Evolutionary conservation across 2,797 vertebrate genomes (phyloP), one percentile per base, ranked within the genome.

Genomic region (Anabas testudineus): DNA sequence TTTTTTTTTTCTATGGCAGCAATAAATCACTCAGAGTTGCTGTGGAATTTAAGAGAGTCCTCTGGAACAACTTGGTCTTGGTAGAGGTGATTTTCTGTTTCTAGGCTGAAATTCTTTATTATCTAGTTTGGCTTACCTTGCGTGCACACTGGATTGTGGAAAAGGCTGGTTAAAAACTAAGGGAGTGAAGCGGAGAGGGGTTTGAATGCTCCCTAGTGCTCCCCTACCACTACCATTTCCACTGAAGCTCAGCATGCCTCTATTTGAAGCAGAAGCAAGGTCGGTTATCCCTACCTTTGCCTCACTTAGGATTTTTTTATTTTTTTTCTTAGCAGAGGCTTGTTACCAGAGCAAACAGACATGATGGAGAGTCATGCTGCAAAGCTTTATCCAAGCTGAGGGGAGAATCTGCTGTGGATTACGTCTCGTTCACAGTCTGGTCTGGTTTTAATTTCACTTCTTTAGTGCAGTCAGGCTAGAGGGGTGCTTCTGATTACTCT

Each of bases 401-500:
- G 91, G 90, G 89, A 92, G 95, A 95, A 96, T 95, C 96, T 98
- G 97, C 94, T 95, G 90, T 92, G 94, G 95, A 97, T 99, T 98
- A 98, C 87, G 88, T 86, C 90, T 93, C 93, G 93, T 95, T 95
- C 94, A 93, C 93, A 92, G 93, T 93, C 92, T 93, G 93, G 94
- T 95, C 96, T 97, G 97, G 93, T 97, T 95, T 94, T 96, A 94
- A 97, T 98, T 97, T 96, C 92, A 93, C 81, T 93, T 92, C 93
- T 95, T 96, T 96, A 95, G 95, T 96, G 95, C 93, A 94, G 95
- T 96, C 95, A 95, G 94, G 93, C 94, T 68, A 92, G 89, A 95
- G 94, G 95, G 91, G 93, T 96, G 95, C 94, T 95, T 96, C 95
- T 90, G 86, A 90, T 93, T 90, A 86, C 73, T 48, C 74, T 64